Percentiles rank a stretch among this genome's conserved stretches.
Evolutionary conservation across 1,140 invertebrate species (phyloP).

Genomic region (Sitodiplosis mosellana): DNA sequence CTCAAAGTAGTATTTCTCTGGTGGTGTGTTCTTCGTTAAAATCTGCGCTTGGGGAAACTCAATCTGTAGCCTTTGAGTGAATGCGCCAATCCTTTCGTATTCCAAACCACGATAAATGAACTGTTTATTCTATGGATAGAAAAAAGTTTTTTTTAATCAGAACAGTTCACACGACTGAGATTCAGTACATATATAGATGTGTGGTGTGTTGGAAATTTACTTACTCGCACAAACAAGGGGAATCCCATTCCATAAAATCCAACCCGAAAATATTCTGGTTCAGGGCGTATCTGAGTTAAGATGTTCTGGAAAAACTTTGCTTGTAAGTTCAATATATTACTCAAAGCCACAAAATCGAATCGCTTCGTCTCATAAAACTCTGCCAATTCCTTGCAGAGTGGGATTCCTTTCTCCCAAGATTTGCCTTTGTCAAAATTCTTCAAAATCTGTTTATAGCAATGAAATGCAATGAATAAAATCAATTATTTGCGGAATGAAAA

Average conservation of each 20-base stretch:
- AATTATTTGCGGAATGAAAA: not conserved
- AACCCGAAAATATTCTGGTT: constrained; percentile 92
- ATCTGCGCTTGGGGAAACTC: constrained; percentile 86
- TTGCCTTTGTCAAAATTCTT: constrained; percentile 81
- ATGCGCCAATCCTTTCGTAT: constrained; percentile 86
- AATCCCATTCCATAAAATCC: constrained; percentile 90
- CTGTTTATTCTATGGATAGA: constrained; percentile 64
- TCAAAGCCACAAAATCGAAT: constrained; percentile 80
- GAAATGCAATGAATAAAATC: not conserved
- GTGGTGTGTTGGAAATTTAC: constrained; percentile 14
- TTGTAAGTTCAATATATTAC: constrained; percentile 64
- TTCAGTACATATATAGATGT: constrained; percentile 2
- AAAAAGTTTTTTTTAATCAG: not conserved
- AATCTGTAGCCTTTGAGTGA: constrained; percentile 80
- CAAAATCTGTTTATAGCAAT: constrained; percentile 39
- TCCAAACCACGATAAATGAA: constrained; percentile 93
- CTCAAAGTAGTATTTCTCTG: constrained; percentile 65
- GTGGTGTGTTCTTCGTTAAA: constrained; percentile 76
- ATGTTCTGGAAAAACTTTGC: constrained; percentile 86
- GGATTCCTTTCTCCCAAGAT: constrained; percentile 84
- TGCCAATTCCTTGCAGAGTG: constrained; percentile 80
- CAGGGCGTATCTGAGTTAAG: constrained; percentile 64
- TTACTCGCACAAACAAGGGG: constrained; percentile 82
- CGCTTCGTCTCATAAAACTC: constrained; percentile 72
- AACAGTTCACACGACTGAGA: no score